Base-by-base conservation (phyloP, 23 tunicate genomes). In the Halocynthia roretzi region DNA sequence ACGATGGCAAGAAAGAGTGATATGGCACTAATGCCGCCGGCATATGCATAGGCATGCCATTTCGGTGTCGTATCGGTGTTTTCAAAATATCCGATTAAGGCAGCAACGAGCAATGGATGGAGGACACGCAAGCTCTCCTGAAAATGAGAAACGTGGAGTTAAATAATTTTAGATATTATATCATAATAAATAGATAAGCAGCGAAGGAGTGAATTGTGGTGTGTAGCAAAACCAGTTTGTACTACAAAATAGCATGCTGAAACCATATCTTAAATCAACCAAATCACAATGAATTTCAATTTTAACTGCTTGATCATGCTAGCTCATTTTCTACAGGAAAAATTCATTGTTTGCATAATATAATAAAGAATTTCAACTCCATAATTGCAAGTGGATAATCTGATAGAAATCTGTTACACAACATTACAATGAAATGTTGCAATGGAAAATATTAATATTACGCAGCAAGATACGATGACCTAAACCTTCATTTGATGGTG, bases 1-100 rank as follows among this genome's bases (percentile, higher is more conserved):
- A 70, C 7, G 61, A 80, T 9, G 6, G 57, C 54, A 18, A 22
- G 20, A 7, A 82, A 6, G 12, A 82, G 11, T 8, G 81, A 53
- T 18, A 80, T 23, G 48, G 53, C 69, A 6, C 64, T 44, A 20
- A 92, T 72, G 7, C 82, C 82, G 50, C 63, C 71, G 48, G 98
- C 91, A 62, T 80, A 92, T 44, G 69, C 51, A 62, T 86, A 86
- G 8, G 92, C 87, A 49, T 82, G 62, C 78, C 78, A 74, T 8
- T 6, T 50, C 63, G 78, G 78, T 53, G 56, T 22, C 8, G 14
- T 10, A 0, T n/a, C 56, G 18, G 55, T 5, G 21, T 74, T 22
- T 53, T 74, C 78, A 18, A 74, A 74, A 31, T 74, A 74, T 54
- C 31, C 56, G 10, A 74, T 44, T 8, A 74, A 31, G 56, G n/a